Percentiles rank a stretch among this genome's conserved stretches.
phyloP scores from a whole-genome alignment of 1,140 invertebrate species.

The Drosophila gunungcola region DNA sequence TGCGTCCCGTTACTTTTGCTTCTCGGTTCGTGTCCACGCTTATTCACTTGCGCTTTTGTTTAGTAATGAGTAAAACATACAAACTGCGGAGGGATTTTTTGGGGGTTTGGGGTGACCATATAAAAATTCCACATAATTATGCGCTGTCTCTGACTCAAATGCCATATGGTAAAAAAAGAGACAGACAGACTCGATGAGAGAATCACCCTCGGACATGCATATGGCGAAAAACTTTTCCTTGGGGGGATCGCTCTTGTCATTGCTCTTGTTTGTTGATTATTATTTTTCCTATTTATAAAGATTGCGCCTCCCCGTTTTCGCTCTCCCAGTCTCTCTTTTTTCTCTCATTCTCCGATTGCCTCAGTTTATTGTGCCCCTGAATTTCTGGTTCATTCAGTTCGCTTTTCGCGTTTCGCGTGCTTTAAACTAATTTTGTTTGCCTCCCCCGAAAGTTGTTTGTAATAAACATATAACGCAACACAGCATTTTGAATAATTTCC shows the following conservation, averaged over 20 bases:
- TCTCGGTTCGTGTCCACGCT: slow-evolving; percentile 65
- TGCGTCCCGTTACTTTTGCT: slow-evolving; percentile 41
- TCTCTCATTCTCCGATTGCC: slow-evolving; percentile 26
- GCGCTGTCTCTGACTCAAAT: slow-evolving; percentile 42
- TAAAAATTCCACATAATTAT: slow-evolving; percentile 70
- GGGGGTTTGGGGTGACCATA: slow-evolving; percentile 1
- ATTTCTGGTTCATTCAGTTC: slow-evolving; percentile 64
- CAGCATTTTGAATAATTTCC: slow-evolving; percentile 14
- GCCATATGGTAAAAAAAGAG: slow-evolving; percentile 38
- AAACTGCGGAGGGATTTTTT: background rate
- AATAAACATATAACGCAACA: slow-evolving; percentile 30
- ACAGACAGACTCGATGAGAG: slow-evolving; percentile 10
- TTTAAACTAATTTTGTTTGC: slow-evolving; percentile 41
- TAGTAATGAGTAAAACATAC: slow-evolving; percentile 14
- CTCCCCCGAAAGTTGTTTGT: slow-evolving; percentile 33
- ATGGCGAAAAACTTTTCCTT: slow-evolving; percentile 55
- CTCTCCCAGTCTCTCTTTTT: slow-evolving; percentile 5
- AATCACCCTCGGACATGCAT: slow-evolving; percentile 38
- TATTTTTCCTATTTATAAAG: slow-evolving; percentile 75
- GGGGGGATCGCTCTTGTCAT: slow-evolving; percentile 48
- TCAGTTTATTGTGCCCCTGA: slow-evolving; percentile 66
- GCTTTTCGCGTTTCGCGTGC: slow-evolving; percentile 71
- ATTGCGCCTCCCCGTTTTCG: slow-evolving; percentile 41
- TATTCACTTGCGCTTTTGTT: slow-evolving; percentile 77
- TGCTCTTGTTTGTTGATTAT: slow-evolving; percentile 55